Percentiles rank a stretch among this genome's conserved stretches.
Evolutionary conservation across 2,113 vertebrate genomes (phyloP).

Genomic region (Malaclemys terrapin): DNA sequence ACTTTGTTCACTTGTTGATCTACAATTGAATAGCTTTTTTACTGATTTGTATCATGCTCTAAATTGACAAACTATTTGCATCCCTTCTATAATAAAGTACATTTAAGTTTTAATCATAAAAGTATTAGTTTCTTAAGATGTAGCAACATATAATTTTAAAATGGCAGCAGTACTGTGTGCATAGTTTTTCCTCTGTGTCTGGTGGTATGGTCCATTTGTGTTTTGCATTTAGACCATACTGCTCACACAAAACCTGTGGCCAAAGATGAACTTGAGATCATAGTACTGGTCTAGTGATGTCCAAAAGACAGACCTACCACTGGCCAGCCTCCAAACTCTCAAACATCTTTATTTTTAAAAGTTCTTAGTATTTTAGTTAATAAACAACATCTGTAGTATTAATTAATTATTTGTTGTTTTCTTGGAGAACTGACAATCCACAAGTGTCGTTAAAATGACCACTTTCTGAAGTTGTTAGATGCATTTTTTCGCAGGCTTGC

Average conservation of each 20-base stretch:
- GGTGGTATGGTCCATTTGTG: constrained; percentile 75
- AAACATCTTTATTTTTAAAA: constrained; percentile 45
- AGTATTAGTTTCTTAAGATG: background rate
- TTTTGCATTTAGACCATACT: constrained; percentile 77
- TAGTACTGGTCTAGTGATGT: constrained; percentile 86
- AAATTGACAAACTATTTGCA: background rate
- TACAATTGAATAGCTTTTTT: background rate
- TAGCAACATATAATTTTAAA: background rate
- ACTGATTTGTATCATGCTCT: background rate
- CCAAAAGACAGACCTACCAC: constrained; percentile 68
- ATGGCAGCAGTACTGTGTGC: constrained; percentile 80
- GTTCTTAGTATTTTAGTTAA: background rate
- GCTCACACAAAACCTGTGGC: constrained; percentile 78
- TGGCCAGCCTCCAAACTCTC: constrained; percentile 83
- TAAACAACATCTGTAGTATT: background rate
- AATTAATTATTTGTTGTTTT: background rate
- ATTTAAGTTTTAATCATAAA: background rate
- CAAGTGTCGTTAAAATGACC: background rate
- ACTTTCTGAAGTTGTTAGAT: background rate
- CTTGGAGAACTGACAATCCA: accelerated
- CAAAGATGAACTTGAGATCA: constrained; percentile 81
- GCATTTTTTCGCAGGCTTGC: constrained; percentile 87
- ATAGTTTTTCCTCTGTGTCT: constrained; percentile 80
- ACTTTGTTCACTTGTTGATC: background rate
- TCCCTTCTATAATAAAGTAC: background rate